Evolutionary conservation across 2,797 vertebrate species (phyloP).

Genomic region (Benthosema pterotum): DNA sequence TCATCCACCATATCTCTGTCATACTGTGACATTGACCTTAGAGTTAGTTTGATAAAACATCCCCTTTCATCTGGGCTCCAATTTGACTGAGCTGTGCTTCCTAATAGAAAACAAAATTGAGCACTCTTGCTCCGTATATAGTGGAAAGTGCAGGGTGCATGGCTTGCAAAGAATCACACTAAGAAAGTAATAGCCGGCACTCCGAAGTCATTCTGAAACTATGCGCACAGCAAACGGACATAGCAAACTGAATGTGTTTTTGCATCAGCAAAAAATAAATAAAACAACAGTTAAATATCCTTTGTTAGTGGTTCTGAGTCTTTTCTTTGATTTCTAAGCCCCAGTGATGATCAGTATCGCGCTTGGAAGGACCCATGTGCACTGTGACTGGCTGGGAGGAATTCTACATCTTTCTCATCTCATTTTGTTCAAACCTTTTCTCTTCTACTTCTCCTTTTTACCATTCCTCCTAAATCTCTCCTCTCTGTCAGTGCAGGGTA

Average conservation of each 20-base stretch:
- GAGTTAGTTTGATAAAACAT: conserved; percentile 1
- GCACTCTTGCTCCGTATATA: no score
- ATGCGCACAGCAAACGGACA: no score
- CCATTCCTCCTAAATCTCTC: conserved; percentile 11
- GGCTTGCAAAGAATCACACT: no score
- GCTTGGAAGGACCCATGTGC: conserved; percentile 81
- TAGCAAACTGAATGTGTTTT: no score
- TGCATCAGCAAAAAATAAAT: no score
- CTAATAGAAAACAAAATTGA: no score
- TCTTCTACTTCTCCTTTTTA: conserved; percentile 6
- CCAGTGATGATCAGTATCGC: conserved; percentile 86
- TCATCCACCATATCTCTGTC: conserved; percentile 27
- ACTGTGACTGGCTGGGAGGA: conserved; percentile 69
- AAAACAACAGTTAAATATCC: neutral
- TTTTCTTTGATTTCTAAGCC: conserved; percentile 36
- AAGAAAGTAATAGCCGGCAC: no score
- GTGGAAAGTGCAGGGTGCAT: no score
- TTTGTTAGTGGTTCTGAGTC: neutral
- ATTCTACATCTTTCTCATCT: conserved; percentile 17
- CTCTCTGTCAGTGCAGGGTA: conserved; percentile 65
- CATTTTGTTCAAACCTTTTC: neutral
- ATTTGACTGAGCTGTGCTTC: conserved; percentile 8
- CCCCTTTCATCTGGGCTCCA: conserved; percentile 14
- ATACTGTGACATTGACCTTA: conserved; percentile 34
- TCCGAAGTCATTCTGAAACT: no score